phyloP scores from a whole-genome alignment of 2,113 vertebrate species.

The Sula dactylatra region DNA sequence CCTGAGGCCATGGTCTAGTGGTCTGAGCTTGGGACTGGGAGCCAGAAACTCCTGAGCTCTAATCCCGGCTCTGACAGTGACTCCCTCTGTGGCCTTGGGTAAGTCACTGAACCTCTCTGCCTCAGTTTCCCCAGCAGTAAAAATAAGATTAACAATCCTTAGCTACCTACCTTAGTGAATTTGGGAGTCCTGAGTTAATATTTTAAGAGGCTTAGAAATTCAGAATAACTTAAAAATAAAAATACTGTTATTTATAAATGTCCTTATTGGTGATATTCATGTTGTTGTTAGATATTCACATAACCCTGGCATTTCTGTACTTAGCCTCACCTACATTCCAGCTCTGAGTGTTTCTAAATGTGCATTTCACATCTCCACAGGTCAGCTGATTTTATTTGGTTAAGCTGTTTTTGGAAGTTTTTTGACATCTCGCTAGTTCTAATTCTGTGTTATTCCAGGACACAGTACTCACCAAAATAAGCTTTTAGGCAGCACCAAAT shows the following conservation, averaged over 20 bases:
- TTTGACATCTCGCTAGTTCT: background rate
- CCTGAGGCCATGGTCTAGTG: slow-evolving; percentile 58
- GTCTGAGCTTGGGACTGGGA: slow-evolving; percentile 55
- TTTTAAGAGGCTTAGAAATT: background rate
- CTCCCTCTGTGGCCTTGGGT: slow-evolving; percentile 60
- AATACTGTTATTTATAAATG: background rate
- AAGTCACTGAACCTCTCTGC: slow-evolving; percentile 57
- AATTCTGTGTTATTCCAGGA: background rate
- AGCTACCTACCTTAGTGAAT: background rate
- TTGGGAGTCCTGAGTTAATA: background rate
- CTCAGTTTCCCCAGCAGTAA: slow-evolving; percentile 34
- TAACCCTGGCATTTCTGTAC: background rate
- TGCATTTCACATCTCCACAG: background rate
- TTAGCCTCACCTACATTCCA: background rate
- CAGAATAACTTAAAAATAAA: background rate
- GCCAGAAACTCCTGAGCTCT: slow-evolving; percentile 57
- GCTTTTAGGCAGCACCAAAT: background rate
- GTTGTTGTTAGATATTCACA: background rate
- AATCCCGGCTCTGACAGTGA: slow-evolving; percentile 57
- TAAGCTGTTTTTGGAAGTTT: background rate
- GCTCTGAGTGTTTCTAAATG: slow-evolving; percentile 10
- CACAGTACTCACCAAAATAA: background rate
- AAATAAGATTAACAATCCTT: background rate
- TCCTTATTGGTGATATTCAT: background rate
- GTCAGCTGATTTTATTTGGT: background rate